Conservation (phyloP, 2,113 vertebrate species). For the Scalopus aquaticus region DNA sequence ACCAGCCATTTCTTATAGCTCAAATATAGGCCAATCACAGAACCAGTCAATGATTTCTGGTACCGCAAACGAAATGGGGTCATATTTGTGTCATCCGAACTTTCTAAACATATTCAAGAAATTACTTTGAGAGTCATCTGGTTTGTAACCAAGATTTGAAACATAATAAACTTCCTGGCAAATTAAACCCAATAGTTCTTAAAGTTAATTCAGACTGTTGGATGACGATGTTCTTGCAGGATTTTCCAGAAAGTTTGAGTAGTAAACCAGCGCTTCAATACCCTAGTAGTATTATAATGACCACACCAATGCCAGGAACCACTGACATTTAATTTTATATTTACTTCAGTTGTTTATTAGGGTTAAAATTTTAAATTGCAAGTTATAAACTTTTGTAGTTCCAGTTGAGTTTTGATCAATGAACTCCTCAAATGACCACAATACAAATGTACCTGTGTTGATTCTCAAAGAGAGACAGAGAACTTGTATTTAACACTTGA, state of each 20-base stretch:
- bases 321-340: not conserved
- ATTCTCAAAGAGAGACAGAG: not conserved
- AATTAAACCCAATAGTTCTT: not conserved
- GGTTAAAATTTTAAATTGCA: not conserved
- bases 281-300: not conserved
- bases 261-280: not conserved
- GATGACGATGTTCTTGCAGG: not conserved
- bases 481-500: not conserved
- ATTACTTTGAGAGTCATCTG: not conserved
- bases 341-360: not conserved
- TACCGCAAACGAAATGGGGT: not conserved
- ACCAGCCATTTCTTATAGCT: not conserved
- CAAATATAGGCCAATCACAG: not conserved
- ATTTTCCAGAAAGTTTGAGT: not conserved
- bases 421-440: not conserved
- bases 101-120: not conserved
- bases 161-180: not conserved
- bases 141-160: not conserved
- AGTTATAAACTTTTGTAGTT: not conserved
- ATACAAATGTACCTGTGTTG: not conserved
- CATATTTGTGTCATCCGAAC: not conserved
- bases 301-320: not conserved
- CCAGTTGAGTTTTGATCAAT: not conserved
- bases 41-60: not conserved
- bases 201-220: not conserved